Evolutionary conservation across 1,140 invertebrate species (phyloP).

Genomic region (Uloborus diversus): DNA sequence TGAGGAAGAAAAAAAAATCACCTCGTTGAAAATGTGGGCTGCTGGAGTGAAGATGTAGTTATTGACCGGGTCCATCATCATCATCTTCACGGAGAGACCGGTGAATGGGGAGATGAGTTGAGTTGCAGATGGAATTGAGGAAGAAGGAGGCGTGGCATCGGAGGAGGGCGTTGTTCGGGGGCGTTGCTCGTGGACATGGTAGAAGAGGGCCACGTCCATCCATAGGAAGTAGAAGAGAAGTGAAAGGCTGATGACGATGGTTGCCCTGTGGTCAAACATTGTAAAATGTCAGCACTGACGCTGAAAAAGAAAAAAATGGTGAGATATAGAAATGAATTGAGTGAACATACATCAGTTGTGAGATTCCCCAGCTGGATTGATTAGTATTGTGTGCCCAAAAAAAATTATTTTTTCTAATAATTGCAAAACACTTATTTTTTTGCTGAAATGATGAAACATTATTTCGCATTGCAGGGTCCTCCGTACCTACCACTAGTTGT

Average conservation of each 20-base stretch:
- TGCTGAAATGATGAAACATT: too few species aligned
- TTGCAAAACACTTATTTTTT: too few species aligned
- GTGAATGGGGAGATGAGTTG: constrained; percentile 53
- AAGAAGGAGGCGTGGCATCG: neutral
- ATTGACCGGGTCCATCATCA: constrained; percentile 60
- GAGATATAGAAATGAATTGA: too few species aligned
- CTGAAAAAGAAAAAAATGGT: too few species aligned
- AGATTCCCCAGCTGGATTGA: too few species aligned
- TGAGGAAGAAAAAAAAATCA: too few species aligned
- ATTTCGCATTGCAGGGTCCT: too few species aligned
- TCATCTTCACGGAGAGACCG: constrained; percentile 59
- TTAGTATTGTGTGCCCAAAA: too few species aligned
- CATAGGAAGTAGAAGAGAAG: constrained; percentile 59
- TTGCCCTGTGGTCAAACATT: constrained; percentile 37
- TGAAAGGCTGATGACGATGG: constrained; percentile 25
- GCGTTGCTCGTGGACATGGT: constrained; percentile 52
- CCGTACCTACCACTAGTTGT: too few species aligned
- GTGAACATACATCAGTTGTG: too few species aligned
- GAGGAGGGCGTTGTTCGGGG: neutral
- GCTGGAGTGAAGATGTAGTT: constrained; percentile 59
- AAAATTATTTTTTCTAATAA: too few species aligned
- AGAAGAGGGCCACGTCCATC: constrained; percentile 60
- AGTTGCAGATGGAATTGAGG: neutral
- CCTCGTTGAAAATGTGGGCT: constrained; percentile 58
- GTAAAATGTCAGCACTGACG: too few species aligned